Evolutionary conservation across 1,140 invertebrate species (phyloP).

Genomic region (Portunus trituberculatus): DNA sequence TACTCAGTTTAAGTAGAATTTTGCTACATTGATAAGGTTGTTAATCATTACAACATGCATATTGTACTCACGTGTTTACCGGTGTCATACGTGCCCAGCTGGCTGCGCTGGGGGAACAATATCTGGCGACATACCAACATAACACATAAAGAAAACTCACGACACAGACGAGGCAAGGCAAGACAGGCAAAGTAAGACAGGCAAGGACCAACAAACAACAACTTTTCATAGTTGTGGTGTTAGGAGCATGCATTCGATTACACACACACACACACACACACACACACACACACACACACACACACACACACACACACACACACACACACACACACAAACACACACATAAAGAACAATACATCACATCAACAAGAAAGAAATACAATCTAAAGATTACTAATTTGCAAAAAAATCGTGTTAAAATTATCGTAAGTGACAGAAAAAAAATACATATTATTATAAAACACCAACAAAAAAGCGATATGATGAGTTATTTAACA

Average conservation of each 20-base stretch:
- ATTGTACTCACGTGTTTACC: conserved; percentile 56
- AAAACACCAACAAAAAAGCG: conserved; percentile 5
- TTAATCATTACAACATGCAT: background rate
- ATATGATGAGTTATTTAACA: background rate
- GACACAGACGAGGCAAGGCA: background rate
- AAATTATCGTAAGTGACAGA: no score
- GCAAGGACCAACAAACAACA: conserved; percentile 15
- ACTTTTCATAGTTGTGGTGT: background rate
- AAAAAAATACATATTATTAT: background rate
- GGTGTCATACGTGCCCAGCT: conserved; percentile 42
- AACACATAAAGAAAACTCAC: background rate
- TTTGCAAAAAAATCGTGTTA: background rate
- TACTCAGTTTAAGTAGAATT: no score
- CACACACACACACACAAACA: no score
- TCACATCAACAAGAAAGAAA: no score
- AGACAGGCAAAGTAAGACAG: background rate
- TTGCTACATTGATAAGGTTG: no score
- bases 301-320: background rate
- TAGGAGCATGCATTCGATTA: background rate
- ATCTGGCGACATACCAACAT: conserved; percentile 62
- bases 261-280: background rate
- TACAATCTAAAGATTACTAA: background rate
- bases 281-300: no score
- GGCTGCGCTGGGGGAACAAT: conserved; percentile 49
- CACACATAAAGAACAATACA: no score